Percentiles rank a stretch among this genome's conserved stretches.
Evolutionary conservation across 1,140 invertebrate species (phyloP).

Genomic region (Bombus fervidus): DNA sequence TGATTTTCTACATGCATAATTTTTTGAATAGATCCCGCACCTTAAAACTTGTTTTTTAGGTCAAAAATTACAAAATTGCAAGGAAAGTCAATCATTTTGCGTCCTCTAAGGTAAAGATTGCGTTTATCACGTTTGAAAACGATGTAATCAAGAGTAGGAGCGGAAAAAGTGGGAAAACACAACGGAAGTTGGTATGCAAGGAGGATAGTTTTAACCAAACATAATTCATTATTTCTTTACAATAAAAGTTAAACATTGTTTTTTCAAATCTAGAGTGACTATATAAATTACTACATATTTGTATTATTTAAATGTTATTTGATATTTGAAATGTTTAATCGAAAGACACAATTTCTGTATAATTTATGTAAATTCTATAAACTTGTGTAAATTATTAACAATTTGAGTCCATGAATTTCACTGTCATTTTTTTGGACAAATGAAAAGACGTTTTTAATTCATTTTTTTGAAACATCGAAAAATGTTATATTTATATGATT

Average conservation of each 20-base stretch:
- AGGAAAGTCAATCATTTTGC: slow-evolving; percentile 37
- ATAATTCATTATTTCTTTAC: slow-evolving; percentile 18
- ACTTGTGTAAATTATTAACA: neutral
- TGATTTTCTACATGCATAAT: too few relatives aligned
- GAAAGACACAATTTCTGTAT: neutral
- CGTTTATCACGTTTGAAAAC: slow-evolving; percentile 49
- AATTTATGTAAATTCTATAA: neutral
- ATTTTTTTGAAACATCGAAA: neutral
- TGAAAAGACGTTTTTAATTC: neutral
- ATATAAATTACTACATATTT: neutral
- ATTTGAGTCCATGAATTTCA: neutral
- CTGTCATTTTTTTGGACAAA: too few relatives aligned
- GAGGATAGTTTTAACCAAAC: slow-evolving; percentile 29
- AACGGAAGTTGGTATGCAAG: slow-evolving; percentile 50
- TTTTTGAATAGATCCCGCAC: too few relatives aligned
- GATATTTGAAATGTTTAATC: neutral
- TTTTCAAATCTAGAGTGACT: neutral
- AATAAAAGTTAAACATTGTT: neutral
- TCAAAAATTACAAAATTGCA: neutral
- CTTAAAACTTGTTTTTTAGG: too few relatives aligned
- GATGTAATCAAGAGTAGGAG: slow-evolving; percentile 38
- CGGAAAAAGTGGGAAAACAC: neutral
- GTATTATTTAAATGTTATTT: neutral
- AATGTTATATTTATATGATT: neutral
- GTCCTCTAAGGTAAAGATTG: too few relatives aligned